A percentile compares a stretch with the other conserved stretches of the same genome.
These are phyloP conservation scores for Heterotis niloticus DNA, from an alignment of 2,113 vertebrate species.

Conservation along the genomic window DNA sequence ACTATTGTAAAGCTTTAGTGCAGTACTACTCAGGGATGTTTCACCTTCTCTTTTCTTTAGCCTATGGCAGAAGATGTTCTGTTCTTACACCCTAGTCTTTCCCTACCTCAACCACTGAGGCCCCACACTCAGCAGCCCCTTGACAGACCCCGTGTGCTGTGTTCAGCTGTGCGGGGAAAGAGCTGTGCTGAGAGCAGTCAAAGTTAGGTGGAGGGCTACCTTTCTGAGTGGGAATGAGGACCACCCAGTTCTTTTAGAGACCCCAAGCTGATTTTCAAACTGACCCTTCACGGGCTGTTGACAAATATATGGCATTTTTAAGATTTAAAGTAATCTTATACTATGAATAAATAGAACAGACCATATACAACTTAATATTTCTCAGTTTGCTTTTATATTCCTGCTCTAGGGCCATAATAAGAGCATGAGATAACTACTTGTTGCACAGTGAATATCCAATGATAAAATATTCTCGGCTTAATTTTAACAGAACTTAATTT, in stretches of 20 bases:
- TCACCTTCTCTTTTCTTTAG: slow-evolving; percentile 31
- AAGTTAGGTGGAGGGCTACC: neutral
- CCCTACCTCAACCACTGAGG: neutral
- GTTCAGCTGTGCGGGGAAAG: neutral
- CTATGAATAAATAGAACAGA: slow-evolving; percentile 10
- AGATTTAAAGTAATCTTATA: neutral
- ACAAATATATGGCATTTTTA: neutral
- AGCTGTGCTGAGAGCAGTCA: neutral
- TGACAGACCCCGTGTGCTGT: neutral
- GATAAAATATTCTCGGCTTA: slow-evolving; percentile 40
- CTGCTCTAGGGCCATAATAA: slow-evolving; percentile 52
- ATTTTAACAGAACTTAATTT: slow-evolving; percentile 41
- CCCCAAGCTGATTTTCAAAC: neutral
- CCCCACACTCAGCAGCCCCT: slow-evolving; percentile 30
- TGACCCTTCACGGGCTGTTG: neutral
- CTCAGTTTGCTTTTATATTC: slow-evolving; percentile 11
- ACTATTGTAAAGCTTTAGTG: slow-evolving; percentile 42
- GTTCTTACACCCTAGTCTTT: slow-evolving; percentile 46
- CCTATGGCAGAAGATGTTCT: slow-evolving; percentile 34
- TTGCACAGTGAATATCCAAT: slow-evolving; percentile 55
- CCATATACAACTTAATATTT: slow-evolving; percentile 32
- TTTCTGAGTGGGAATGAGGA: neutral
- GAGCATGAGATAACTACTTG: slow-evolving; percentile 60
- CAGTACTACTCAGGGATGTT: slow-evolving; percentile 36
- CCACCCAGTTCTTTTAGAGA: neutral